These are phyloP conservation scores for Myotis daubentonii DNA, from an alignment of 2,797 vertebrate genomes.

Conservation along the genomic window DNA sequence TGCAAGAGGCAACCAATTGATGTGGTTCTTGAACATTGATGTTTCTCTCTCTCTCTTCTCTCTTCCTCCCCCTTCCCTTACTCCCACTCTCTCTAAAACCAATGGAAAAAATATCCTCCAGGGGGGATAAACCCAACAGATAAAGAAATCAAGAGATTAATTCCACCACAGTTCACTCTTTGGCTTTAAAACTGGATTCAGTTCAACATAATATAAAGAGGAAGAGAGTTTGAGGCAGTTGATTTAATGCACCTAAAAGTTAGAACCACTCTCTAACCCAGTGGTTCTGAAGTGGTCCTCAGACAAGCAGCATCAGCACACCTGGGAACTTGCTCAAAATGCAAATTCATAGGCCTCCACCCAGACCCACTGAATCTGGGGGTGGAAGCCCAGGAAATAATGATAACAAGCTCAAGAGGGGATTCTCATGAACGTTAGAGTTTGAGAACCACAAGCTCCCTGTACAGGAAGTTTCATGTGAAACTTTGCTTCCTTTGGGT, in stretches of 20 bases:
- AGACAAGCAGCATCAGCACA: neutral
- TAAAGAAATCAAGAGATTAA: neutral
- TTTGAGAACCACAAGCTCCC: neutral
- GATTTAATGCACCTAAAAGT: neutral
- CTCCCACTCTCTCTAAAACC: no score
- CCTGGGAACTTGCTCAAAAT: conserved; percentile 17
- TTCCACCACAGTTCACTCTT: neutral
- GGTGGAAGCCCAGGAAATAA: neutral
- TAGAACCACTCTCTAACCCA: neutral
- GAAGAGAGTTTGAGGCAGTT: conserved; percentile 5
- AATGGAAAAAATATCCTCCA: no score
- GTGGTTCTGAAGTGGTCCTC: neutral
- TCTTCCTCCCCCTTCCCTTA: no score
- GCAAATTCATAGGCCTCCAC: neutral
- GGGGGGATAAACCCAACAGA: no score
- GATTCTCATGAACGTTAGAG: neutral
- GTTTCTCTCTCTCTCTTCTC: no score
- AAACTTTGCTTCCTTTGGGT: neutral
- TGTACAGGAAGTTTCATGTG: neutral
- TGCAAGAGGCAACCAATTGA: no score
- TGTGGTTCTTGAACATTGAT: no score
- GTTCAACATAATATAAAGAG: conserved; percentile 8
- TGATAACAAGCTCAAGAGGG: neutral
- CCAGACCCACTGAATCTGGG: neutral
- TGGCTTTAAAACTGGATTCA: conserved; percentile 11